Conservation (phyloP, 2,113 vertebrate species). For the Xiphophorus couchianus region DNA sequence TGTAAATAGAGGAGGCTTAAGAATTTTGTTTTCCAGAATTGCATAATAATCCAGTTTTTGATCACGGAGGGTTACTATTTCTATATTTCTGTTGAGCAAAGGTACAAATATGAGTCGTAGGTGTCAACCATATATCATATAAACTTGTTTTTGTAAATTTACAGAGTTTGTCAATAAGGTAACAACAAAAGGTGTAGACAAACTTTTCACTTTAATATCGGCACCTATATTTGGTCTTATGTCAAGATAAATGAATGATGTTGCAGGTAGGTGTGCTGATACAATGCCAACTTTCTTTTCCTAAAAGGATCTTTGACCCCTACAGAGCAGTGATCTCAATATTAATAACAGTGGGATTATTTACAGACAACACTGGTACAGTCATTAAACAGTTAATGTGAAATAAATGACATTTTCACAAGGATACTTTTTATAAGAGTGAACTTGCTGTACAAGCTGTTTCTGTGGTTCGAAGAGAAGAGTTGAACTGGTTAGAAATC, state of each 20-base stretch:
- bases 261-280: neutral
- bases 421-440: neutral
- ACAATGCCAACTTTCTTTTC: neutral
- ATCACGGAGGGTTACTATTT: neutral
- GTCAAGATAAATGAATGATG: neutral
- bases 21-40: neutral
- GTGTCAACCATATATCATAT: neutral
- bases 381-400: neutral
- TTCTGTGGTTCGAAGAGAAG: neutral
- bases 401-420: neutral
- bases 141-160: neutral
- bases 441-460: neutral
- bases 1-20: neutral
- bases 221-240: neutral
- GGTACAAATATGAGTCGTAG: neutral
- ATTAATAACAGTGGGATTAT: neutral
- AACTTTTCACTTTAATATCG: neutral
- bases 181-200: neutral
- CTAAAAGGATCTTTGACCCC: neutral
- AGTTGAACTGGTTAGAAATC: neutral
- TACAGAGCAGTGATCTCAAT: neutral
- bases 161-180: neutral
- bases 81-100: neutral
- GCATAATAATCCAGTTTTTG: too few relatives aligned
- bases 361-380: neutral